Percentiles rank a stretch among this genome's conserved stretches.
Conservation (phyloP, 2,797 vertebrate genomes). For the Sparidentex hasta region DNA sequence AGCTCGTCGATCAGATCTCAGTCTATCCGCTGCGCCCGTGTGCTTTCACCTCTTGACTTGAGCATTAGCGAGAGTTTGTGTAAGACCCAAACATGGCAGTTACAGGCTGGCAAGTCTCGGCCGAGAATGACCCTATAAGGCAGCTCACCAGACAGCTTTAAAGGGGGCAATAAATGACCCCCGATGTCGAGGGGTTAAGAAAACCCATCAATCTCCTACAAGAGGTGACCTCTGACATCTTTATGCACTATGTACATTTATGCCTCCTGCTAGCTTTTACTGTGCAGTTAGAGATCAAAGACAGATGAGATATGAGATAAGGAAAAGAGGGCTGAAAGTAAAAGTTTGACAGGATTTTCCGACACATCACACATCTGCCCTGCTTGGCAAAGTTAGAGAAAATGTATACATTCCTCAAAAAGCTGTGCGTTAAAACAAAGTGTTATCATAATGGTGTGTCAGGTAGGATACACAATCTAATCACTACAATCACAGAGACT, state of each 20-base stretch:
- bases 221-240: conserved; percentile 43
- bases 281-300: conserved; percentile 41
- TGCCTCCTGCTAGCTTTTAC: conserved; percentile 38
- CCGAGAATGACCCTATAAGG: conserved; percentile 79
- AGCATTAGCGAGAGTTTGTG: conserved; percentile 56
- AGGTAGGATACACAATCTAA: conserved; percentile 40
- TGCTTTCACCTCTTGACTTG: conserved; percentile 35
- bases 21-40: not conserved
- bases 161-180: conserved; percentile 60
- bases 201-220: conserved; percentile 57
- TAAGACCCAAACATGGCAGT: conserved; percentile 73
- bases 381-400: conserved; percentile 53
- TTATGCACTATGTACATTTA: not conserved
- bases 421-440: conserved; percentile 26
- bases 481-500: conserved; percentile 21
- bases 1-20: conserved; percentile 32
- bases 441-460: conserved; percentile 29
- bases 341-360: conserved; percentile 61
- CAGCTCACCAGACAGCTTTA: conserved; percentile 67
- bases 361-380: conserved; percentile 43
- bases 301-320: conserved; percentile 29
- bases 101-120: conserved; percentile 59
- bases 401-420: conserved; percentile 55
- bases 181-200: conserved; percentile 60
- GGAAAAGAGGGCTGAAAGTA: conserved; percentile 29